These are phyloP conservation scores for Lates calcarifer DNA, from an alignment of 2,113 vertebrate genomes.

Conservation along the genomic window DNA sequence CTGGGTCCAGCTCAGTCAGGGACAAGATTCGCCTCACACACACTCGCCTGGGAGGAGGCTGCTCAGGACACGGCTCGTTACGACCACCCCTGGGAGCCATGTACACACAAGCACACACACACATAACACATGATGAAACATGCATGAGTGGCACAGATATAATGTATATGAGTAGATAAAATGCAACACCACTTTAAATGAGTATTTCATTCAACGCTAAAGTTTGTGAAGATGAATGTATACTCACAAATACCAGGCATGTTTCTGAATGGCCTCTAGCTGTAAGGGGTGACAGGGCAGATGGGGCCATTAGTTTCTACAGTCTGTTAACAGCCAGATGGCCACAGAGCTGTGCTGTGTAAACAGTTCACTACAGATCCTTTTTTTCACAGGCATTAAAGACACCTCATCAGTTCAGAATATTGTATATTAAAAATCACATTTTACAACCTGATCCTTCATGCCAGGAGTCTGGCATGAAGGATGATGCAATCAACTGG, in stretches of 20 bases:
- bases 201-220: neutral
- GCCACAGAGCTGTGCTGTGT: constrained; percentile 51
- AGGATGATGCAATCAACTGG: neutral
- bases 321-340: constrained; percentile 76
- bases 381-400: constrained; percentile 29
- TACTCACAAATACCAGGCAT: constrained; percentile 95
- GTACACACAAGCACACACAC: constrained; percentile 14
- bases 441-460: neutral
- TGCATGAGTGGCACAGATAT: neutral
- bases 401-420: constrained; percentile 25
- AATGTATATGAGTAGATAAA: constrained; percentile 6
- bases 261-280: constrained; percentile 95
- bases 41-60: constrained; percentile 89
- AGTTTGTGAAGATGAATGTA: constrained; percentile 18
- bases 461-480: neutral
- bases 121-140: constrained; percentile 5
- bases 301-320: constrained; percentile 72
- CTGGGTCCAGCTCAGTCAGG: constrained; percentile 92
- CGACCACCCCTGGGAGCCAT: constrained; percentile 85
- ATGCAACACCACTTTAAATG: neutral
- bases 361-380: constrained; percentile 46
- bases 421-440: constrained; percentile 2
- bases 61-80: constrained; percentile 90
- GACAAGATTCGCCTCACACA: constrained; percentile 88
- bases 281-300: constrained; percentile 80